These are phyloP conservation scores for Halictus rubicundus DNA, from an alignment of 1,140 invertebrate genomes.

Conservation along the genomic window DNA sequence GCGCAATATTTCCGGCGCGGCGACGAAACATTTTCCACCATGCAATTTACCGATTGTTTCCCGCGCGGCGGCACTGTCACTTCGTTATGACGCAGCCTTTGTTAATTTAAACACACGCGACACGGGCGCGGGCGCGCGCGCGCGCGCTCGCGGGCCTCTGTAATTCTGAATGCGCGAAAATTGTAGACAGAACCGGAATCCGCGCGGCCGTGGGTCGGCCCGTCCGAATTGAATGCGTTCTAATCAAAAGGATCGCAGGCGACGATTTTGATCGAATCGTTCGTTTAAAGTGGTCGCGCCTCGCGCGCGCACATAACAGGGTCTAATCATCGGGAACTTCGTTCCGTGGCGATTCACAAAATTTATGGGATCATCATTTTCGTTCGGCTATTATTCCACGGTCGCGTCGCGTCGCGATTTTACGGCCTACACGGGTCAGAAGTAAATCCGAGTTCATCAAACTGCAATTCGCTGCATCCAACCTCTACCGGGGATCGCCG, in stretches of 20 bases:
- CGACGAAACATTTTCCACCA: slow-evolving; percentile 27
- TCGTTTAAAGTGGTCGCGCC: slow-evolving; percentile 19
- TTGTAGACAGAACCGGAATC: slow-evolving; percentile 8
- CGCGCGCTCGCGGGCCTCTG: background rate
- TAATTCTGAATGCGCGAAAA: slow-evolving; percentile 33
- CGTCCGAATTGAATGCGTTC: slow-evolving; percentile 21
- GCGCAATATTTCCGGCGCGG: background rate
- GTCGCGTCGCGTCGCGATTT: too few species aligned
- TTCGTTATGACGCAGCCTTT: slow-evolving; percentile 42
- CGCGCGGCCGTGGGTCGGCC: background rate
- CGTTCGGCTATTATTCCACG: background rate
- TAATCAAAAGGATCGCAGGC: slow-evolving; percentile 44
- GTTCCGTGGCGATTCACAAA: background rate
- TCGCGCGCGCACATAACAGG: background rate
- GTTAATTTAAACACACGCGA: slow-evolving; percentile 44
- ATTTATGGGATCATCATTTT: background rate
- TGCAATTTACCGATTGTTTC: slow-evolving; percentile 33
- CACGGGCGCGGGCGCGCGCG: background rate
- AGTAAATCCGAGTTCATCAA: too few species aligned
- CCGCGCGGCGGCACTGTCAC: slow-evolving; percentile 13
- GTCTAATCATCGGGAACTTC: slow-evolving; percentile 15
- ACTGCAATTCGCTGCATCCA: too few species aligned
- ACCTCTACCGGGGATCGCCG: too few species aligned
- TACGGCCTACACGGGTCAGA: too few species aligned
- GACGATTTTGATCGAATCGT: slow-evolving; percentile 28